Percentiles rank a stretch among this genome's conserved stretches.
phyloP scores from a whole-genome alignment of 1,140 invertebrate genomes.

The Planococcus citri region DNA sequence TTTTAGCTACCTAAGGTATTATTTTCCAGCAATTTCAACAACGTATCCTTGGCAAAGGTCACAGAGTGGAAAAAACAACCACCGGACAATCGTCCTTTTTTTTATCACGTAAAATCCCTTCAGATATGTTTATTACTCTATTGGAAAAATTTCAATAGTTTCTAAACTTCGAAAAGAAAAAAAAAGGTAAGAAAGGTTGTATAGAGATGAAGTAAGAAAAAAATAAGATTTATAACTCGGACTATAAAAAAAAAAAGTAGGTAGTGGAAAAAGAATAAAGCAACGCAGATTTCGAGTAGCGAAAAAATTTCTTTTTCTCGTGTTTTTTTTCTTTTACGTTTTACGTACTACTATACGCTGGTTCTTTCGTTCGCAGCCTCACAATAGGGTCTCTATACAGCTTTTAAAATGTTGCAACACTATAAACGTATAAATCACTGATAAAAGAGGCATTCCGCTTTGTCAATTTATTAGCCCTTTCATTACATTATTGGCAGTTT shows the following conservation, averaged over 20 bases:
- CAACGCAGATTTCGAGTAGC: not conserved
- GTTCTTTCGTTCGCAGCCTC: no score
- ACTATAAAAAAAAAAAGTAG: not conserved
- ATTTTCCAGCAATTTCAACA: no score
- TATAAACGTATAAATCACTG: not conserved
- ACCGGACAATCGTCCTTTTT: no score
- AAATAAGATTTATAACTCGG: not conserved
- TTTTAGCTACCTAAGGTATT: no score
- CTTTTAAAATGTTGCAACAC: constrained; percentile 2
- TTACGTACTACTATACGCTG: not conserved
- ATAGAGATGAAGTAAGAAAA: not conserved
- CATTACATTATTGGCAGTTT: constrained; percentile 3
- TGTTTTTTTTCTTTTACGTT: not conserved
- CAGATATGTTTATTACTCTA: not conserved
- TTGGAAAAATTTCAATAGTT: not conserved
- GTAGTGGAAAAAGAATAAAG: not conserved
- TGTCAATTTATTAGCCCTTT: constrained; percentile 1
- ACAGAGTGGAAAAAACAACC: no score
- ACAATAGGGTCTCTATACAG: not conserved
- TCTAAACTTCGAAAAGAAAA: not conserved
- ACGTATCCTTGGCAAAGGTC: no score
- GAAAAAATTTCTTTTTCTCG: not conserved
- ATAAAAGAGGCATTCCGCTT: constrained; percentile 6
- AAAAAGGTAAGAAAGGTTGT: not conserved
- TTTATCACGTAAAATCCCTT: not conserved